Percentiles rank a stretch among this genome's conserved stretches.
Conservation (phyloP, 1,140 invertebrate species). For the Drosophila serrata region DNA sequence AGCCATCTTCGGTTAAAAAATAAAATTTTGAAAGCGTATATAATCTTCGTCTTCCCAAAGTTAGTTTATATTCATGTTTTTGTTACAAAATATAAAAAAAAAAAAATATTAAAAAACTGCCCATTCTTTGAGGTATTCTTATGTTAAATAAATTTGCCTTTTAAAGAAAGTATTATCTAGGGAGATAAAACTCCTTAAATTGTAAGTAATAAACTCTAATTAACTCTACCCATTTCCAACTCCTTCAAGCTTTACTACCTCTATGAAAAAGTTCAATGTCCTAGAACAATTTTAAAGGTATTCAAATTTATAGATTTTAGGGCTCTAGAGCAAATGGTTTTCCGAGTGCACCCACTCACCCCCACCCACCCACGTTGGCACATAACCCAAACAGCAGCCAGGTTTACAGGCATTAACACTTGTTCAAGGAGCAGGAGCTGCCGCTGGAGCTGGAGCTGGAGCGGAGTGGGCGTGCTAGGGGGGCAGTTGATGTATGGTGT, state of each 20-base stretch:
- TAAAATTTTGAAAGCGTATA: no score
- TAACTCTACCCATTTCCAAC: background rate
- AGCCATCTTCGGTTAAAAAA: no score
- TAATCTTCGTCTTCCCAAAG: no score
- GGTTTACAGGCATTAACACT: conserved; percentile 64
- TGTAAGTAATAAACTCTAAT: background rate
- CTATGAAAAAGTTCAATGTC: background rate
- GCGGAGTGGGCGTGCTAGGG: background rate
- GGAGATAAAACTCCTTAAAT: background rate
- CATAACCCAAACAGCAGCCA: conserved; percentile 30
- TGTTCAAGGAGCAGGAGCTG: conserved; percentile 23
- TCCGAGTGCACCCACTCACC: conserved; percentile 7
- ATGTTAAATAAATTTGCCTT: background rate
- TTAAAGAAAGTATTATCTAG: background rate
- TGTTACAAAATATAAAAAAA: no score
- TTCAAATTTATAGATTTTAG: background rate
- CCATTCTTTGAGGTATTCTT: background rate
- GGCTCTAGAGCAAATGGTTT: background rate
- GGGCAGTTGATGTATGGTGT: conserved; percentile 71
- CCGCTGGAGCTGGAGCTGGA: background rate
- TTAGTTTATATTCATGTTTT: no score
- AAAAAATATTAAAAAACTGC: background rate
- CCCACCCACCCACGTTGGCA: conserved; percentile 17
- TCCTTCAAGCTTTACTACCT: background rate
- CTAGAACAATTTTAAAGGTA: background rate